Conservation (phyloP, 2,888 invertebrate species). For the Alloplasta piceator region DNA sequence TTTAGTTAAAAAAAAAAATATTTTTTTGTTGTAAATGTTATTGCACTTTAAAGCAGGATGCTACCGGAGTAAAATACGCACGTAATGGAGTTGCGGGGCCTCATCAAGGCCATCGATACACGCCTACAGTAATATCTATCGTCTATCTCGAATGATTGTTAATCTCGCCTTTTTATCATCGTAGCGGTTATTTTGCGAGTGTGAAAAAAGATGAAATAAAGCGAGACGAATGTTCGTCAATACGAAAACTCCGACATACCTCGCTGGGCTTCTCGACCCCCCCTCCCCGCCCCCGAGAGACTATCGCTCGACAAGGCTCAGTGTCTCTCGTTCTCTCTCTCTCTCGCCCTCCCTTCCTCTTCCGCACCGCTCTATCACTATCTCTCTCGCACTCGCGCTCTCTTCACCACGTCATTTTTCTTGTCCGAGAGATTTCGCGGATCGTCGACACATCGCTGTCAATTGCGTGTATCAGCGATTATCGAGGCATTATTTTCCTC, state of each 20-base stretch:
- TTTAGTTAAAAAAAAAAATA: slow-evolving; percentile 4
- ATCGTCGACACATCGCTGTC: slow-evolving; percentile 65
- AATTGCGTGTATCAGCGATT: slow-evolving; percentile 63
- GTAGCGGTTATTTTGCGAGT: slow-evolving; percentile 2
- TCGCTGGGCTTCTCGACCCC: slow-evolving; percentile 54
- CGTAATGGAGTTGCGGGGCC: slow-evolving; percentile 64
- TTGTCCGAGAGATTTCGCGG: slow-evolving; percentile 71
- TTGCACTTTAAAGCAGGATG: slow-evolving; percentile 53
- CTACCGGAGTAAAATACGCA: slow-evolving; percentile 49
- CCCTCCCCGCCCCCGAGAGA: slow-evolving; percentile 48
- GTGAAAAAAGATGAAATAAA: slow-evolving; percentile 1
- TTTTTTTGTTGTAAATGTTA: slow-evolving; percentile 44
- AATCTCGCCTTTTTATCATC: not conserved
- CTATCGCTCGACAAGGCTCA: slow-evolving; percentile 60
- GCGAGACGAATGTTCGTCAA: slow-evolving; percentile 14
- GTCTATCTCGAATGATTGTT: slow-evolving; percentile 22
- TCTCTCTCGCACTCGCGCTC: slow-evolving; percentile 41
- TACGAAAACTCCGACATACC: slow-evolving; percentile 55
- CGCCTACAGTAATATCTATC: slow-evolving; percentile 44
- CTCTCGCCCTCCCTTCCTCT: not conserved
- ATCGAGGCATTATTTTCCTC: slow-evolving; percentile 35
- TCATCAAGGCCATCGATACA: slow-evolving; percentile 63
- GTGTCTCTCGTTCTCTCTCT: slow-evolving; percentile 32
- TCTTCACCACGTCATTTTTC: slow-evolving; percentile 79
- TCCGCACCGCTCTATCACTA: not conserved